A percentile compares a stretch with the other conserved stretches of the same genome.
phyloP scores from a whole-genome alignment of 1,140 invertebrate species.

The Dinothrombium tinctorium region DNA sequence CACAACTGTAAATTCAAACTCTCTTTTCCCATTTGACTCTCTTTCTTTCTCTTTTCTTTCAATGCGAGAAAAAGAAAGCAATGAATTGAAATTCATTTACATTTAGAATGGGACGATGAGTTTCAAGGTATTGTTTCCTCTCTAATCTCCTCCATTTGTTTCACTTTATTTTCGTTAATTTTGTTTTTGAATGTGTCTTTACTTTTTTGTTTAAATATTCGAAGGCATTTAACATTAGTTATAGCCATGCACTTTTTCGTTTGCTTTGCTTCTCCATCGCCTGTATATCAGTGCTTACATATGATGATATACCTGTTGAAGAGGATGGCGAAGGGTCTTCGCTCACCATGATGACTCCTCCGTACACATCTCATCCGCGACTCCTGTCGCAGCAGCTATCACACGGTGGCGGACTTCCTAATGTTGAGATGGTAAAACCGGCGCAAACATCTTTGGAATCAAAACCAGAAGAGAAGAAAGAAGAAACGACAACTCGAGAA shows the following conservation, averaged over 20 bases:
- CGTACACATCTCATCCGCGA: conserved; percentile 25
- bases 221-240: too few relatives aligned
- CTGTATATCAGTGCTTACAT: conserved; percentile 72
- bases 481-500: conserved; percentile 37
- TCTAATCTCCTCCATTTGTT: conserved; percentile 8
- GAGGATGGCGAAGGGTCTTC: conserved; percentile 72
- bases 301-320: conserved; percentile 58
- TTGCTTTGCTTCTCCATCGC: conserved; percentile 6
- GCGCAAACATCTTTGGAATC: conserved; percentile 38
- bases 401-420: conserved; percentile 33
- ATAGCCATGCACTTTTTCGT: too few relatives aligned
- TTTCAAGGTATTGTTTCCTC: conserved; percentile 81
- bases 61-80: background rate
- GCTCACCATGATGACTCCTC: conserved; percentile 26
- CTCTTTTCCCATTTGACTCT: background rate
- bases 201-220: too few relatives aligned
- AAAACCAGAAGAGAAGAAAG: conserved; percentile 15
- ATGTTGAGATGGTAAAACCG: conserved; percentile 79
- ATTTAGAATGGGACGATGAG: conserved; percentile 99
- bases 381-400: conserved; percentile 40
- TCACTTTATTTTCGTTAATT: conserved; percentile 10
- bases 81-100: background rate
- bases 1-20: background rate
- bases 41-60: background rate
- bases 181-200: too few relatives aligned